Evolutionary conservation across 2,797 vertebrate species (phyloP).

Genomic region (Ammospiza maritima): DNA sequence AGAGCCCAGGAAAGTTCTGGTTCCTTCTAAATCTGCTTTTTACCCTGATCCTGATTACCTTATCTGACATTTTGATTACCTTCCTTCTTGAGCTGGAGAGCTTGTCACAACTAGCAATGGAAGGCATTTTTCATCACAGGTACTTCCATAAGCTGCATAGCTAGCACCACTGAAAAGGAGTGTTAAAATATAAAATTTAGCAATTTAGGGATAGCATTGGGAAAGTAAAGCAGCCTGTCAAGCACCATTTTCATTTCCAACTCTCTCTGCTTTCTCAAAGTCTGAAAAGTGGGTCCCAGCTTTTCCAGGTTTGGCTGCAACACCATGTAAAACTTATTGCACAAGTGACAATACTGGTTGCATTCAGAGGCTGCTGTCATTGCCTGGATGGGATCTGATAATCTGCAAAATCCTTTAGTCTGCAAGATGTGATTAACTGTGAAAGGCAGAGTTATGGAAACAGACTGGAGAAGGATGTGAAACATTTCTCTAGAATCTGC

Average conservation of each 20-base stretch:
- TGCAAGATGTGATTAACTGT: not conserved
- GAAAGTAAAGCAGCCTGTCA: not conserved
- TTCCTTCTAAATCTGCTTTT: not conserved
- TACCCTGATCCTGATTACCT: not conserved
- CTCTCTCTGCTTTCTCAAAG: not conserved
- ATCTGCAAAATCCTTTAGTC: not conserved
- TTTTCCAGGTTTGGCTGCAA: not conserved
- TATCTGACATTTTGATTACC: not conserved
- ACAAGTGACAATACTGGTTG: not conserved
- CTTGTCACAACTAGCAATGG: not conserved
- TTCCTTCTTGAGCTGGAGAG: not conserved
- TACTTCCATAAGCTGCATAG: not conserved
- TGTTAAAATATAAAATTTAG: not conserved
- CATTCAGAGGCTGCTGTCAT: not conserved
- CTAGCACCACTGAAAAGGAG: not conserved
- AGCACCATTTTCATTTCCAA: not conserved
- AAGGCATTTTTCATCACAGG: not conserved
- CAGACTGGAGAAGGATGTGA: not conserved
- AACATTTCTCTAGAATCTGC: not conserved
- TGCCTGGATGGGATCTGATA: not conserved
- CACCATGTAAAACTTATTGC: rapidly evolving
- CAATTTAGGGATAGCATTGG: not conserved
- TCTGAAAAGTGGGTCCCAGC: not conserved
- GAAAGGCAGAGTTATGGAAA: not conserved
- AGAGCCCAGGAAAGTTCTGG: not conserved